Evolutionary conservation across 2,113 vertebrate species (phyloP).

Genomic region (Pseudolaguvia tuberculata): DNA sequence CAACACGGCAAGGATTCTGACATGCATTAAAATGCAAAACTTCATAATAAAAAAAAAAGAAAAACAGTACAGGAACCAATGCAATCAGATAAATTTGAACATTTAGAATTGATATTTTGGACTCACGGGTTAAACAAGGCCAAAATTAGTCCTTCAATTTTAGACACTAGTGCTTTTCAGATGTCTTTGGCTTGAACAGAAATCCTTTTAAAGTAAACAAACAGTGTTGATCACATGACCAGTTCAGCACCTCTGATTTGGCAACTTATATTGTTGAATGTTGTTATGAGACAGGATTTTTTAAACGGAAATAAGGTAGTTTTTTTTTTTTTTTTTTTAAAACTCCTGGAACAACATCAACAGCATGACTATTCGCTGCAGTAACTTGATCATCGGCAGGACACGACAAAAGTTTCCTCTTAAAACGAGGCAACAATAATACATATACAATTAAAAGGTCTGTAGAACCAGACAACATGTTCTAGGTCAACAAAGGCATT

Average conservation of each 20-base stretch:
- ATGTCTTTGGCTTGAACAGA: slow-evolving; percentile 18
- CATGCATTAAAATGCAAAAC: neutral
- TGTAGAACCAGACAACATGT: slow-evolving; percentile 55
- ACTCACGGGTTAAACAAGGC: neutral
- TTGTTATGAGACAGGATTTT: neutral
- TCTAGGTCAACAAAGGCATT: neutral
- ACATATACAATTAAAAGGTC: slow-evolving; percentile 35
- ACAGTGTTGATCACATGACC: neutral
- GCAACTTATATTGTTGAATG: slow-evolving; percentile 29
- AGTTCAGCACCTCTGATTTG: neutral
- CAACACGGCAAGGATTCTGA: slow-evolving; percentile 45
- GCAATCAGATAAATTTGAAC: neutral
- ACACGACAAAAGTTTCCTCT: slow-evolving; percentile 40
- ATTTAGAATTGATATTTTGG: neutral
- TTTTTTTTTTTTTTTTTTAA: no score
- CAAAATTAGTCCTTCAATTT: neutral
- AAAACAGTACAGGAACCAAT: neutral
- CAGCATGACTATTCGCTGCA: slow-evolving; percentile 3
- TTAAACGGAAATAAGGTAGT: slow-evolving; percentile 22
- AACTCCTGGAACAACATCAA: neutral
- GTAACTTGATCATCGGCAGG: neutral
- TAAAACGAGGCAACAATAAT: slow-evolving; percentile 46
- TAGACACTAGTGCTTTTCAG: neutral
- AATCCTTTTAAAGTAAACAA: neutral
- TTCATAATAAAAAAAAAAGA: slow-evolving; percentile 6